phyloP scores from a whole-genome alignment of 2,797 vertebrate genomes.

The Mallotus villosus region DNA sequence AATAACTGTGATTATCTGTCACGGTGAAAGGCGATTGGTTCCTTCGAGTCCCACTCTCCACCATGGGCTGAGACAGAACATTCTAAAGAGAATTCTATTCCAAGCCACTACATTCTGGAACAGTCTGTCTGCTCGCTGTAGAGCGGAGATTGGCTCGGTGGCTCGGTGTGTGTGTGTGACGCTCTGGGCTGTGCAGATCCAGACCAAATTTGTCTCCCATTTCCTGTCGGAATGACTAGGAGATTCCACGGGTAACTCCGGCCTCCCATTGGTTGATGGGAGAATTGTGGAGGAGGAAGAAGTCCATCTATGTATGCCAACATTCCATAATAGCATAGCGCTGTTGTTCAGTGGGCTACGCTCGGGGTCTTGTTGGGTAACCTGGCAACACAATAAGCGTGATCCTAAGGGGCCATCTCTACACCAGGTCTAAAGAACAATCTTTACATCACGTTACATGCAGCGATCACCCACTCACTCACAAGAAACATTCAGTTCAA shows the following conservation, averaged over 20 bases:
- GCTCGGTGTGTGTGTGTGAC: slow-evolving; percentile 42
- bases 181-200: slow-evolving; percentile 48
- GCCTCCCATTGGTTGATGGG: slow-evolving; percentile 65
- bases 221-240: slow-evolving; percentile 72
- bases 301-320: slow-evolving; percentile 34
- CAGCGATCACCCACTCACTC: neutral
- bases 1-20: slow-evolving; percentile 47
- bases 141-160: slow-evolving; percentile 46
- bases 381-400: neutral
- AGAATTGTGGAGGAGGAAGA: slow-evolving; percentile 68
- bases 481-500: no score
- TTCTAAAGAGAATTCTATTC: neutral
- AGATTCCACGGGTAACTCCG: slow-evolving; percentile 73
- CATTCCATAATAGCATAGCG: slow-evolving; percentile 36
- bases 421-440: neutral
- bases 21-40: slow-evolving; percentile 38
- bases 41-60: slow-evolving; percentile 57
- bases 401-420: no score
- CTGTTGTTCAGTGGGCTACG: neutral
- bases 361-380: neutral
- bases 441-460: neutral
- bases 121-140: slow-evolving; percentile 50
- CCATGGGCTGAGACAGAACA: slow-evolving; percentile 48
- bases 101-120: slow-evolving; percentile 25
- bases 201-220: slow-evolving; percentile 74